These are phyloP conservation scores for Marcusenius ussheri DNA, from an alignment of 2,113 vertebrate species.

Conservation along the genomic window DNA sequence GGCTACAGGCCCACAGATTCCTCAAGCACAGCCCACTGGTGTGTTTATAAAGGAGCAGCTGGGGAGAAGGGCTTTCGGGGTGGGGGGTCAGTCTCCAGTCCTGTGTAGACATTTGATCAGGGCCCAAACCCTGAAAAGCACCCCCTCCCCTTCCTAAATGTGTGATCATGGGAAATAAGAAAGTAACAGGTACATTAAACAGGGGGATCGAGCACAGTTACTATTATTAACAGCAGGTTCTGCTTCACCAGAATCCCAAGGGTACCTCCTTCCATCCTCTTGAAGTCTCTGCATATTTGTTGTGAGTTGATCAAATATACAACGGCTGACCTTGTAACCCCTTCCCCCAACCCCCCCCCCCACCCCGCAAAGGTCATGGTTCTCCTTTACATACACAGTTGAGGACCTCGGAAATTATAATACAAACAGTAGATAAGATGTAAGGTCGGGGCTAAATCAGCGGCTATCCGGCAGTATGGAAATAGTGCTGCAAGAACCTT, in stretches of 20 bases:
- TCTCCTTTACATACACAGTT: conserved; percentile 67
- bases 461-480: conserved; percentile 65
- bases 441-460: conserved; percentile 70
- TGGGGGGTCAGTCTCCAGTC: background rate
- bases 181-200: conserved; percentile 70
- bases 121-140: conserved; percentile 26
- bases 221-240: conserved; percentile 63
- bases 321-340: conserved; percentile 60
- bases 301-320: conserved; percentile 58
- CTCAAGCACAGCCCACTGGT: conserved; percentile 46
- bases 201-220: conserved; percentile 64
- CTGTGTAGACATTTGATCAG: conserved; percentile 37
- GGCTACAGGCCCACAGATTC: conserved; percentile 35
- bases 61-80: background rate
- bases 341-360: conserved; percentile 36
- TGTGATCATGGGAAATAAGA: conserved; percentile 55
- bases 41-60: conserved; percentile 32
- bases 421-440: conserved; percentile 60
- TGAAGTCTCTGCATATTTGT: conserved; percentile 46
- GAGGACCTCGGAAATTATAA: conserved; percentile 66
- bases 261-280: conserved; percentile 32
- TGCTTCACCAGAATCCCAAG: conserved; percentile 37
- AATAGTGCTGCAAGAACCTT: conserved; percentile 57
- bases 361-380: conserved; percentile 54
- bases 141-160: conserved; percentile 47